Evolutionary conservation across 2,113 vertebrate species (phyloP).

Genomic region (Rhegmatorhina hoffmannsi): DNA sequence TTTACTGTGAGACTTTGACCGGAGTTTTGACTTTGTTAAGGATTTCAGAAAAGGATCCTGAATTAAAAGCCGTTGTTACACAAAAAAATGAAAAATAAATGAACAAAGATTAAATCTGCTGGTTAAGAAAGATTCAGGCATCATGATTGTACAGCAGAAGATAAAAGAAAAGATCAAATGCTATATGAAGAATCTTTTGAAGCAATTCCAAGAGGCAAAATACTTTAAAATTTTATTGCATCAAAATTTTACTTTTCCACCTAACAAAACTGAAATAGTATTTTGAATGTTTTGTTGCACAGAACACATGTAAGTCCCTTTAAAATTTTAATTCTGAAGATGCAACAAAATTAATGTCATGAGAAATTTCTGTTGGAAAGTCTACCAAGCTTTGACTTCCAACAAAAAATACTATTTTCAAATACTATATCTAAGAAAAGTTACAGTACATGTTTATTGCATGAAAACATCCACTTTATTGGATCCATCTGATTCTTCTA

Average conservation of each 20-base stretch:
- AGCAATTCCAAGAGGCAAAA: conserved; percentile 37
- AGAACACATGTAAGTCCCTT: conserved; percentile 35
- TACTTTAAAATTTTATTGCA: conserved; percentile 69
- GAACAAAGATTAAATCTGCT: conserved; percentile 54
- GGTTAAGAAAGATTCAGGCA: conserved; percentile 62
- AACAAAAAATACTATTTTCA: conserved; percentile 31
- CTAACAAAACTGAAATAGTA: conserved; percentile 38
- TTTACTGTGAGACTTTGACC: not conserved
- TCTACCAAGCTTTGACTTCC: conserved; percentile 1
- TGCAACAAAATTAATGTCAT: conserved; percentile 36
- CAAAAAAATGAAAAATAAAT: not conserved
- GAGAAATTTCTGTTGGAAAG: conserved; percentile 43
- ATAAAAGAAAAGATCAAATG: not conserved
- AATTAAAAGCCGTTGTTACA: not conserved
- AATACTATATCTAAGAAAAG: conserved; percentile 49
- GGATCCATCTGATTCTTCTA: conserved; percentile 23
- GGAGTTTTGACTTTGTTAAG: not conserved
- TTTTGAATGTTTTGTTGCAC: conserved; percentile 40
- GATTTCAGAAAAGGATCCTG: not conserved
- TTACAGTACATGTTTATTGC: conserved; percentile 77
- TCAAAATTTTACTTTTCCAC: conserved; percentile 31
- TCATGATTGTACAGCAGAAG: conserved; percentile 41
- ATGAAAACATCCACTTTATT: conserved; percentile 66
- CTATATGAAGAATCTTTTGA: not conserved
- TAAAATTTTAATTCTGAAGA: conserved; percentile 31